phyloP scores from a whole-genome alignment of 2,113 vertebrate species.

The Heloderma charlesbogerti region DNA sequence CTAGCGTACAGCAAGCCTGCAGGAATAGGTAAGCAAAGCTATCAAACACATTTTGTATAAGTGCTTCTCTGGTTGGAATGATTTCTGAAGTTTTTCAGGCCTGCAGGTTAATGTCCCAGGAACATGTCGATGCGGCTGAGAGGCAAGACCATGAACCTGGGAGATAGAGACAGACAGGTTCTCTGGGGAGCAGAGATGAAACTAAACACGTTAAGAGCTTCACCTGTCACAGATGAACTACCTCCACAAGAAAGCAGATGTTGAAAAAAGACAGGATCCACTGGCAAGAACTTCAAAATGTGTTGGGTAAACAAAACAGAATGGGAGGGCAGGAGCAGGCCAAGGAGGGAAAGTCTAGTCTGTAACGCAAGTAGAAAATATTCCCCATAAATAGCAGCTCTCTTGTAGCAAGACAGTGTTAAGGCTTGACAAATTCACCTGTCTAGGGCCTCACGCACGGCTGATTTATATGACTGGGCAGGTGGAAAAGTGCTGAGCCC shows the following conservation, averaged over 20 bases:
- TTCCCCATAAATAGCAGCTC: conserved; percentile 24
- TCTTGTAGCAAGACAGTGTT: conserved; percentile 7
- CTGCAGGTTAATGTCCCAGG: conserved; percentile 15
- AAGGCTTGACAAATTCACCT: conserved; percentile 61
- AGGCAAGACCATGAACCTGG: not conserved
- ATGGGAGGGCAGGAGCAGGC: not conserved
- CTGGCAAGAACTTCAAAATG: not conserved
- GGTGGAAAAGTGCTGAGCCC: conserved; percentile 48
- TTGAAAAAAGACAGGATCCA: conserved; percentile 21
- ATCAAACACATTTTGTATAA: not conserved
- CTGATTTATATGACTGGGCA: conserved; percentile 62
- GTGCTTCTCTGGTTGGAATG: not conserved
- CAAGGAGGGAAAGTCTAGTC: conserved; percentile 5
- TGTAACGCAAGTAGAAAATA: conserved; percentile 28
- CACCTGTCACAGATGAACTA: conserved; percentile 40
- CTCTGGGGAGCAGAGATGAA: conserved; percentile 25
- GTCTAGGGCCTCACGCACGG: conserved; percentile 3
- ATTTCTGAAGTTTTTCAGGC: conserved; percentile 33
- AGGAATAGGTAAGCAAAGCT: not conserved
- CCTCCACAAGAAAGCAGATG: conserved; percentile 7
- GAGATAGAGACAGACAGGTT: conserved; percentile 1
- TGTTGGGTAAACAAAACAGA: conserved; percentile 10
- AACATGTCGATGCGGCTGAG: conserved; percentile 11
- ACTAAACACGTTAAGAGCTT: conserved; percentile 50
- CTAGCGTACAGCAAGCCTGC: fast-evolving